These are phyloP conservation scores for Galeopterus variegatus DNA, from an alignment of 2,113 vertebrate species.

Conservation along the genomic window DNA sequence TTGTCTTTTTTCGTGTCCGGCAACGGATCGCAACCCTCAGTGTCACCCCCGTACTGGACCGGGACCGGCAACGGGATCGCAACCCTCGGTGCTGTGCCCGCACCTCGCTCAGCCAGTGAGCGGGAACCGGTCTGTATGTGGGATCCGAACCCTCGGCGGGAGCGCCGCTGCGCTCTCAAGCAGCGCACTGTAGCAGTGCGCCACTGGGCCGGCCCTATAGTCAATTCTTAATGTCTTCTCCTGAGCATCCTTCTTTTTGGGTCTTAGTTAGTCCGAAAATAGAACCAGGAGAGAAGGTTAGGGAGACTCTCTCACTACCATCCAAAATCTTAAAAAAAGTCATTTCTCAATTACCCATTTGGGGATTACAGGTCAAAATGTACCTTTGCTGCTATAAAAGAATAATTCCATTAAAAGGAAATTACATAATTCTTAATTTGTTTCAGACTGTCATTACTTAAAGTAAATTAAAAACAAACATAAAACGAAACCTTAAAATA, in stretches of 20 bases:
- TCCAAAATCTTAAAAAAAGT: constrained; percentile 9
- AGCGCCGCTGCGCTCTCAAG: too few species aligned
- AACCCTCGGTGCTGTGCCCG: too few species aligned
- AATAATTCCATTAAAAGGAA: constrained; percentile 58
- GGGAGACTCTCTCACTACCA: neutral
- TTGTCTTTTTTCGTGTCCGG: too few species aligned
- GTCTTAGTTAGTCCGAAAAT: neutral
- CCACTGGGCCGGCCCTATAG: too few species aligned
- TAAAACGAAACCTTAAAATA: constrained; percentile 47
- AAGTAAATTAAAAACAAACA: constrained; percentile 44
- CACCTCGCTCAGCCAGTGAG: too few species aligned
- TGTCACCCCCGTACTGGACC: too few species aligned
- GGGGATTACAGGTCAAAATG: constrained; percentile 26
- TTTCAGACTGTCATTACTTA: constrained; percentile 23
- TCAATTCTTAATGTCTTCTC: constrained; percentile 35
- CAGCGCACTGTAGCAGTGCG: too few species aligned
- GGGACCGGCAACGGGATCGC: too few species aligned
- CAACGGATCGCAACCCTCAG: too few species aligned
- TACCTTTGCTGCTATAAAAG: constrained; percentile 33
- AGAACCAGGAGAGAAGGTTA: neutral
- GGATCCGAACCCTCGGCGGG: too few species aligned
- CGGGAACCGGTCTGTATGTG: too few species aligned
- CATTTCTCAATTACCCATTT: neutral
- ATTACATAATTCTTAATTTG: neutral
- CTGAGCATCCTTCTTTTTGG: neutral